phyloP scores from a whole-genome alignment of 2,888 invertebrate genomes.

The Lagria hirta region DNA sequence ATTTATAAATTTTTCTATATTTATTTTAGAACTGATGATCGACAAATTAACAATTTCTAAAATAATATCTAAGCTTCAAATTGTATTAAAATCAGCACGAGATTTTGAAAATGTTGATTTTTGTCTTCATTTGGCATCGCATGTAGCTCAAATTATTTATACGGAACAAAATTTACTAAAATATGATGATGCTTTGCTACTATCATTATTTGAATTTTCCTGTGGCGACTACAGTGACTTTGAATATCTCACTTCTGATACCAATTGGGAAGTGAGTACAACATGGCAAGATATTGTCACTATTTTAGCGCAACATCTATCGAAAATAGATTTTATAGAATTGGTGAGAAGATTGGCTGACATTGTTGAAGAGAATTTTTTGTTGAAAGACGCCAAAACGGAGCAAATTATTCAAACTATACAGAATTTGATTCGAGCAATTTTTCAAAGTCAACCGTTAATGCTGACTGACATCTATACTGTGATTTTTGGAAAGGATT shows the following conservation, averaged over 20 bases:
- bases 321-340: conserved; percentile 25
- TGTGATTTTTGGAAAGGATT: conserved; percentile 37
- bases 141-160: conserved; percentile 57
- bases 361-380: conserved; percentile 32
- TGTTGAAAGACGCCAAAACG: conserved; percentile 20
- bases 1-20: conserved; percentile 9
- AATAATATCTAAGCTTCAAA: conserved; percentile 52
- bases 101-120: conserved; percentile 51
- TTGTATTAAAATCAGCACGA: conserved; percentile 37
- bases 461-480: conserved; percentile 34
- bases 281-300: conserved; percentile 62
- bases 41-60: conserved; percentile 49
- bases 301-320: conserved; percentile 31
- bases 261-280: conserved; percentile 59
- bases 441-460: conserved; percentile 38
- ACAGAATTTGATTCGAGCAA: conserved; percentile 39
- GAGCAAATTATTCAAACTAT: conserved; percentile 36
- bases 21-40: conserved; percentile 52
- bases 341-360: conserved; percentile 32
- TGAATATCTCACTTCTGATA: conserved; percentile 54
- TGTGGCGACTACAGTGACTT: conserved; percentile 48
- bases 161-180: conserved; percentile 51
- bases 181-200: conserved; percentile 53
- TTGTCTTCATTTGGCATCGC: conserved; percentile 58
- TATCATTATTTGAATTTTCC: conserved; percentile 56